Percentiles rank a stretch among this genome's conserved stretches.
These are phyloP conservation scores for Chaunax sp. DNA, from an alignment of 2,797 vertebrate genomes.

Conservation along the genomic window DNA sequence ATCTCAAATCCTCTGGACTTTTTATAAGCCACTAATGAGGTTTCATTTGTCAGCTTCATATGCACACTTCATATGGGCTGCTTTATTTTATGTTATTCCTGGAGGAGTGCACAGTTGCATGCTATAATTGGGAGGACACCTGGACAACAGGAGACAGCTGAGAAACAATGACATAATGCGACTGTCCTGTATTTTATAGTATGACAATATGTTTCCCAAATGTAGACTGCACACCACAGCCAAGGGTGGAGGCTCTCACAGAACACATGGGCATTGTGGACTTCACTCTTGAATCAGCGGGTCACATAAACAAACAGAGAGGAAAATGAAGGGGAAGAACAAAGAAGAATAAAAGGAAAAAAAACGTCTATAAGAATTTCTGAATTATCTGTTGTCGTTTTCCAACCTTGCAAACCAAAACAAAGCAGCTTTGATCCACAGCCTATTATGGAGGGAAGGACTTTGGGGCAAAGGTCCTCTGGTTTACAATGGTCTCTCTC, in stretches of 20 bases:
- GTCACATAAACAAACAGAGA: slow-evolving; percentile 9
- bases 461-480: slow-evolving; percentile 27
- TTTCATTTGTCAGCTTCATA: slow-evolving; percentile 38
- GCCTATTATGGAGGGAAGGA: slow-evolving; percentile 9
- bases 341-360: not conserved
- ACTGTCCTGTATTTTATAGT: slow-evolving; percentile 9
- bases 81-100: slow-evolving; percentile 8
- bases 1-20: not conserved
- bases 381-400: not conserved
- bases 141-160: slow-evolving; percentile 4
- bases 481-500: slow-evolving; percentile 29
- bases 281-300: slow-evolving; percentile 10
- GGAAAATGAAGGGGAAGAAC: not conserved
- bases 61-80: slow-evolving; percentile 41
- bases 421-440: slow-evolving; percentile 35
- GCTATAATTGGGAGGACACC: slow-evolving; percentile 21
- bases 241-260: slow-evolving; percentile 18
- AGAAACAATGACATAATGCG: slow-evolving; percentile 20
- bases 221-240: not conserved
- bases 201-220: slow-evolving; percentile 5
- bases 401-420: slow-evolving; percentile 32
- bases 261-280: slow-evolving; percentile 9
- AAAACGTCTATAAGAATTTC: too few species aligned
- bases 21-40: slow-evolving; percentile 40
- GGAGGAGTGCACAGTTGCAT: slow-evolving; percentile 16